phyloP scores from a whole-genome alignment of 2,888 invertebrate species.

The Temnothorax ravouxi region DNA sequence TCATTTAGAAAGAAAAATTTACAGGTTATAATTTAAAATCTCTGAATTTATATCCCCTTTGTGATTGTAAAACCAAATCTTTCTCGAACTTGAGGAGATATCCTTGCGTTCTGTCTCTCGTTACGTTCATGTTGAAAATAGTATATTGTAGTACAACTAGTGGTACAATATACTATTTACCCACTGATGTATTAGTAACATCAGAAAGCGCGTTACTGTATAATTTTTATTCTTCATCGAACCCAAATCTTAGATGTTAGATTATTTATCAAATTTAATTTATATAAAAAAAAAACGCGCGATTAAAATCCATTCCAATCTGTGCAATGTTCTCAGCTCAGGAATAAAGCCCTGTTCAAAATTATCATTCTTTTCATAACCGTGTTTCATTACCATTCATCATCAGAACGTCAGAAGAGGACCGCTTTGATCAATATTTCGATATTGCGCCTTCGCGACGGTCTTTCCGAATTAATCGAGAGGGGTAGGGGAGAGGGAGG shows the following conservation, averaged over 20 bases:
- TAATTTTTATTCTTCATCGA: background rate
- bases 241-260: background rate
- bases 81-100: background rate
- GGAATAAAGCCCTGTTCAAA: background rate
- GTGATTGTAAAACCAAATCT: background rate
- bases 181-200: background rate
- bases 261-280: background rate
- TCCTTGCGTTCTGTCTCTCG: background rate
- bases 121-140: background rate
- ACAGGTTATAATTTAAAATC: background rate
- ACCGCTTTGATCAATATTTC: conserved; percentile 19
- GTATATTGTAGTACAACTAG: too few species aligned
- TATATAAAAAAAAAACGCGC: background rate
- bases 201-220: background rate
- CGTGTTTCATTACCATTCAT: background rate
- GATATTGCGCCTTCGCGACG: conserved; percentile 1
- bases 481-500: background rate
- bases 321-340: background rate
- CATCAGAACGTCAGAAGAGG: background rate
- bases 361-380: background rate
- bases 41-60: background rate
- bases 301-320: background rate
- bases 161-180: too few species aligned
- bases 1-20: background rate
- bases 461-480: conserved; percentile 26